Conservation (phyloP, 1,140 invertebrate species). For the Leptinotarsa undecemlineata region DNA sequence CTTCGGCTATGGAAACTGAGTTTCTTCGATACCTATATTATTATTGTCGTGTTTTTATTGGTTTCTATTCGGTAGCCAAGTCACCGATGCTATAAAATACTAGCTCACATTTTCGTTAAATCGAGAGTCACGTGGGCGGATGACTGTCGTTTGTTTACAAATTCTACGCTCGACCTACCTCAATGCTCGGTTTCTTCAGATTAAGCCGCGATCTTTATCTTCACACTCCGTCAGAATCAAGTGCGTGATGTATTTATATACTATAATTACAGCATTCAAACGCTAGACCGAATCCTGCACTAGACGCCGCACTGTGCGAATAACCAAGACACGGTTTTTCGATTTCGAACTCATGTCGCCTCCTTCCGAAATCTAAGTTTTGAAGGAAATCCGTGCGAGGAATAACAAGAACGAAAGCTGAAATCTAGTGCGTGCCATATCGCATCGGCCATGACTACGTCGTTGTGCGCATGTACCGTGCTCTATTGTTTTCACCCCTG, state of each 20-base stretch:
- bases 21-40: neutral
- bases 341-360: slow-evolving; percentile 4
- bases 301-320: neutral
- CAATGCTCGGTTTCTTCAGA: neutral
- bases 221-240: neutral
- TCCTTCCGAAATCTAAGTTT: slow-evolving; percentile 13
- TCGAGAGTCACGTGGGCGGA: neutral
- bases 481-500: slow-evolving; percentile 9
- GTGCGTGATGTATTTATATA: too few species aligned
- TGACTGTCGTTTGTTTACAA: neutral
- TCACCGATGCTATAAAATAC: too few species aligned
- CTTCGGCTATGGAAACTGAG: neutral
- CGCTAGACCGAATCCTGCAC: too few species aligned
- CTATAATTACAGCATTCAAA: too few species aligned
- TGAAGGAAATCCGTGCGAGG: slow-evolving; percentile 28
- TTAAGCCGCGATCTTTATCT: neutral
- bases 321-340: neutral
- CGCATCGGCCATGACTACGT: slow-evolving; percentile 40
- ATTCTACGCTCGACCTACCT: neutral
- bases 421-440: slow-evolving; percentile 36
- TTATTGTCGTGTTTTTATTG: neutral
- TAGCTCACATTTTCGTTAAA: too few species aligned
- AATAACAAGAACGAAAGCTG: slow-evolving; percentile 31
- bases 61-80: too few species aligned
- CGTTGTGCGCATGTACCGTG: slow-evolving; percentile 27